Conservation (phyloP, 2,888 invertebrate species). For the Ptychoptera contaminata region DNA sequence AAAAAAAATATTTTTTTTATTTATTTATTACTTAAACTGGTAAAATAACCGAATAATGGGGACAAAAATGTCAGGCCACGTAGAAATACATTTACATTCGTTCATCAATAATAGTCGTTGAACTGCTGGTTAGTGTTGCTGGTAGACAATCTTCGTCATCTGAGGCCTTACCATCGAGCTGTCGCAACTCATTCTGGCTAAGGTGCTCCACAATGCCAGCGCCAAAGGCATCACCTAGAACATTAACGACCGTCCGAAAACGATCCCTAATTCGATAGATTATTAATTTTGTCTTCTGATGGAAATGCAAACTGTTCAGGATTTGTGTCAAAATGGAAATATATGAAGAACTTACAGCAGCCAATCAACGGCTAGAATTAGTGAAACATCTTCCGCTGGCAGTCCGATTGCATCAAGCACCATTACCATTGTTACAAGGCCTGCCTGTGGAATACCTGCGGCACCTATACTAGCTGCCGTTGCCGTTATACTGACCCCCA, state of each 20-base stretch:
- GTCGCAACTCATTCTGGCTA: constrained; percentile 37
- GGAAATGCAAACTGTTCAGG: no score
- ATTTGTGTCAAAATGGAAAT: no score
- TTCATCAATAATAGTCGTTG: constrained; percentile 3
- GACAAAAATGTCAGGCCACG: no score
- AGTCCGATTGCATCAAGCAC: constrained; percentile 51
- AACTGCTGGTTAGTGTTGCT: neutral
- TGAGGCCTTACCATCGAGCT: no score
- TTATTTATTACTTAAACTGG: no score
- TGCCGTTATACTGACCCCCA: constrained; percentile 46
- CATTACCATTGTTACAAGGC: constrained; percentile 65
- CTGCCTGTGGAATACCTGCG: constrained; percentile 64
- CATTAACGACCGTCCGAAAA: constrained; percentile 48
- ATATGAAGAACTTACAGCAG: constrained; percentile 49
- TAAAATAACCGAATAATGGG: no score
- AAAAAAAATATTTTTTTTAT: no score
- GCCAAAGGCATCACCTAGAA: constrained; percentile 58
- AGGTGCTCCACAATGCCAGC: constrained; percentile 56
- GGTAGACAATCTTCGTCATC: no score
- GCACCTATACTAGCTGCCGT: constrained; percentile 69
- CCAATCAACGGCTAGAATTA: constrained; percentile 55
- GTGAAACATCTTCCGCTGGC: constrained; percentile 49
- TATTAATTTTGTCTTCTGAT: no score
- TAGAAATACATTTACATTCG: constrained; percentile 11
- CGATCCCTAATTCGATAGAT: constrained; percentile 36